Conservation (phyloP, 2,888 invertebrate genomes). For the Miltochrista miniata region DNA sequence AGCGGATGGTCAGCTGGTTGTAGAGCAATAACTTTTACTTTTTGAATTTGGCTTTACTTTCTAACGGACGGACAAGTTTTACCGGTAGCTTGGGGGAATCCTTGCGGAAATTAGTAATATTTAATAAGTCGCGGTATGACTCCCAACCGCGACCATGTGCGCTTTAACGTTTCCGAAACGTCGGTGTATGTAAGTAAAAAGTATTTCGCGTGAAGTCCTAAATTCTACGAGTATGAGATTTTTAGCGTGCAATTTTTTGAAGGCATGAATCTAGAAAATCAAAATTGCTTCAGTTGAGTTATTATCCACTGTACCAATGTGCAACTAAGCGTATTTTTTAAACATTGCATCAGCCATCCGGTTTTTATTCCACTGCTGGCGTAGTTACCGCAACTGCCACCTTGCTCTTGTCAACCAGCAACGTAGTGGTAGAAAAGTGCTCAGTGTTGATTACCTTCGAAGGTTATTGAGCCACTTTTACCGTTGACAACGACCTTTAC, state of each 20-base stretch:
- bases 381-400: background rate
- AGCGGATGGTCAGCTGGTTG: background rate
- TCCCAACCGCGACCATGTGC: no score
- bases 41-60: background rate
- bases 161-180: no score
- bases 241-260: no score
- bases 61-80: background rate
- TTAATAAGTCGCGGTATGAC: no score
- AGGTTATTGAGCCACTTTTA: conserved; percentile 25
- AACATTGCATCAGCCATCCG: conserved; percentile 1
- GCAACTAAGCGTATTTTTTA: background rate
- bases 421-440: conserved; percentile 22
- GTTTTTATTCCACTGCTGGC: conserved; percentile 9
- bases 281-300: background rate
- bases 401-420: conserved; percentile 12
- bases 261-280: no score
- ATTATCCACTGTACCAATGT: no score
- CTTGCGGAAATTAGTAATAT: background rate
- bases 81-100: background rate
- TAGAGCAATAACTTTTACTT: background rate
- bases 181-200: no score
- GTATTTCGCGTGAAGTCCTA: no score
- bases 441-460: conserved; percentile 1
- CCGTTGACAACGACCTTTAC: conserved; percentile 21
- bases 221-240: no score